phyloP scores from a whole-genome alignment of 2,888 invertebrate species.

The Nycteola revayana region DNA sequence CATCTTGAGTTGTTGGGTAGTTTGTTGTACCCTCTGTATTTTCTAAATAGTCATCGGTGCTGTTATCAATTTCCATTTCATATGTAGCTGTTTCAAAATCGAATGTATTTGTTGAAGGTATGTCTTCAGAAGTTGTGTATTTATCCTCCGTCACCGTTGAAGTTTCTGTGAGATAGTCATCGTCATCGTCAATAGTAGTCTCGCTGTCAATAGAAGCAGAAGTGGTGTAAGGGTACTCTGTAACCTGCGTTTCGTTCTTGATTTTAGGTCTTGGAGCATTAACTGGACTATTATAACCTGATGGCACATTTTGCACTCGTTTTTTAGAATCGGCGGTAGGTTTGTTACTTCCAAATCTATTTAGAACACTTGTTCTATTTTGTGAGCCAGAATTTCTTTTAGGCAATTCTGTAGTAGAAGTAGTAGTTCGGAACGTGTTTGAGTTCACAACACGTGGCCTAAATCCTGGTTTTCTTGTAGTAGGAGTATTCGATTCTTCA shows the following conservation, averaged over 20 bases:
- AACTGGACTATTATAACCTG: slow-evolving; percentile 55
- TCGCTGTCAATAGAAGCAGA: slow-evolving; percentile 38
- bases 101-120: slow-evolving; percentile 44
- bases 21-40: slow-evolving; percentile 52
- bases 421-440: slow-evolving; percentile 69
- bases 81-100: slow-evolving; percentile 52
- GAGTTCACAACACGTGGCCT: slow-evolving; percentile 64
- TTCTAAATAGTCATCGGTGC: slow-evolving; percentile 67
- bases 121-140: slow-evolving; percentile 40
- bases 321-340: slow-evolving; percentile 56
- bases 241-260: slow-evolving; percentile 32
- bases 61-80: slow-evolving; percentile 58
- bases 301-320: slow-evolving; percentile 69
- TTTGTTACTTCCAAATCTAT: slow-evolving; percentile 55
- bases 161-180: slow-evolving; percentile 64
- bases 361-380: slow-evolving; percentile 58
- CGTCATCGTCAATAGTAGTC: slow-evolving; percentile 49
- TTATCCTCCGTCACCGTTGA: slow-evolving; percentile 42
- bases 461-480: slow-evolving; percentile 59
- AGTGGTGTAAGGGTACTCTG: slow-evolving; percentile 42
- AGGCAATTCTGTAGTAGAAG: slow-evolving; percentile 65
- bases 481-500: slow-evolving; percentile 34
- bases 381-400: slow-evolving; percentile 42
- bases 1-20: slow-evolving; percentile 52
- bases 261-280: slow-evolving; percentile 18